Evolutionary conservation across 2,797 vertebrate genomes (phyloP).

Genomic region (Tachyglossus aculeatus): DNA sequence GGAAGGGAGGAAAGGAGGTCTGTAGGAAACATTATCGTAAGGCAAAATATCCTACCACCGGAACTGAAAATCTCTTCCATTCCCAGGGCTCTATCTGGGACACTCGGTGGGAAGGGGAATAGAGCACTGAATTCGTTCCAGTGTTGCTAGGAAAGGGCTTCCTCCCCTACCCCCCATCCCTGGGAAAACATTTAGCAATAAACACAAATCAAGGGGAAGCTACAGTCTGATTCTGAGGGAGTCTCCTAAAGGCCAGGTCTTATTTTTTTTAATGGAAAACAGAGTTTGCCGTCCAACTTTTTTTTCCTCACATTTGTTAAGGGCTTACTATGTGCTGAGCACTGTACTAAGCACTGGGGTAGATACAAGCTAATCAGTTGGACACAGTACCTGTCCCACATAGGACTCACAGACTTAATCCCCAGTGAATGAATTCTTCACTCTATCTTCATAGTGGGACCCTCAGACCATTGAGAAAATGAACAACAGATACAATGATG

Average conservation of each 20-base stretch:
- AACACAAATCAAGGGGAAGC: slow-evolving; percentile 34
- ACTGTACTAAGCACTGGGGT: no score
- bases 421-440: no score
- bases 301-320: slow-evolving; percentile 26
- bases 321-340: no score
- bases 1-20: no score
- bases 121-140: slow-evolving; percentile 20
- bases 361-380: no score
- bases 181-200: slow-evolving; percentile 48
- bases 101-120: slow-evolving; percentile 22
- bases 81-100: slow-evolving; percentile 38
- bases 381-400: no score
- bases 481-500: background rate
- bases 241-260: slow-evolving; percentile 29
- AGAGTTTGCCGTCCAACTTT: slow-evolving; percentile 28
- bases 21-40: slow-evolving; percentile 44
- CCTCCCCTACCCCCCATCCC: background rate
- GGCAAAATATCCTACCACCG: background rate
- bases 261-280: slow-evolving; percentile 32
- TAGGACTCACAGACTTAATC: no score
- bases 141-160: background rate
- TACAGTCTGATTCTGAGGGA: slow-evolving; percentile 8
- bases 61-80: slow-evolving; percentile 14
- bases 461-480: slow-evolving; percentile 4
- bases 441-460: no score